Percentiles rank a stretch among this genome's conserved stretches.
Conservation (phyloP, 2,113 vertebrate genomes). For the Anas platyrhynchos region DNA sequence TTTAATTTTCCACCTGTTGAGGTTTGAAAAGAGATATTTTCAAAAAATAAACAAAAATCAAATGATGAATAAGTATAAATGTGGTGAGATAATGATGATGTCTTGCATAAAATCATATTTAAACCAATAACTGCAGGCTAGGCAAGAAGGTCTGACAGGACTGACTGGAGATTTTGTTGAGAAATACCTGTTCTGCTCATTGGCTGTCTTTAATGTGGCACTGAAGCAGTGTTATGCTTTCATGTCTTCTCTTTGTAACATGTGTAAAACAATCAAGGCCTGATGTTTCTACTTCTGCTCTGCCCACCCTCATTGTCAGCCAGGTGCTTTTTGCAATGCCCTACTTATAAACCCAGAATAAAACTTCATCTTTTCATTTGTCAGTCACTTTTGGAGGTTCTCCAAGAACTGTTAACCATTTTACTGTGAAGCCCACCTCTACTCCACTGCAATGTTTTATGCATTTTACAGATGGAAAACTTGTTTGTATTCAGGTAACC, state of each 20-base stretch:
- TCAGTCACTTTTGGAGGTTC: background rate
- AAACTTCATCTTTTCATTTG: background rate
- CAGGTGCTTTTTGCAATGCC: accelerated
- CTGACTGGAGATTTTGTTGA: background rate
- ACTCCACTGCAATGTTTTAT: background rate
- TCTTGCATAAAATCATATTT: background rate
- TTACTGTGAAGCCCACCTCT: background rate
- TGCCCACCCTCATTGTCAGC: background rate
- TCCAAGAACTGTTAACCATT: background rate
- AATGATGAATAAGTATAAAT: background rate
- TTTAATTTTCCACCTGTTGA: background rate
- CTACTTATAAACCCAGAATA: background rate
- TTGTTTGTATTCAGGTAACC: background rate
- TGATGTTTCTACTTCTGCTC: background rate
- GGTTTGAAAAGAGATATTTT: background rate
- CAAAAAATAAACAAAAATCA: background rate
- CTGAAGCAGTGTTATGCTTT: background rate
- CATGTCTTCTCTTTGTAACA: background rate
- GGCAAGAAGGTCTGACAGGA: background rate
- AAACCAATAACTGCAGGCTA: background rate
- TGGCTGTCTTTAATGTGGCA: background rate
- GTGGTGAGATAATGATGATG: background rate
- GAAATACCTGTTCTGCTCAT: background rate
- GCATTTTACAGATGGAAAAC: background rate
- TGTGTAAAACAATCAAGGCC: background rate